Conservation (phyloP, 2,888 invertebrate species). For the Labia minor region DNA sequence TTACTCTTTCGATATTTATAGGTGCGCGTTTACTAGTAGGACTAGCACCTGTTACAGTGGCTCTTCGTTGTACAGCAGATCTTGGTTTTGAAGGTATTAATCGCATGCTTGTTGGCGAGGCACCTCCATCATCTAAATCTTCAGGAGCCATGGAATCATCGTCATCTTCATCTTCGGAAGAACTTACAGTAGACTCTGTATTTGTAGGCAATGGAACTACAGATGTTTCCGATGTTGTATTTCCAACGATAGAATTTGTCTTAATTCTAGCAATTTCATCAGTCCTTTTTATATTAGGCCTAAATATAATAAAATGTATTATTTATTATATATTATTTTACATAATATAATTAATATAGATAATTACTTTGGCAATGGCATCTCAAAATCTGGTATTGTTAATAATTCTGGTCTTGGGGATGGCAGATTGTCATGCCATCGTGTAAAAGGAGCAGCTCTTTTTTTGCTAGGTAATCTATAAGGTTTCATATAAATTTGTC, state of each 20-base stretch:
- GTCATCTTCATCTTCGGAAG: constrained; percentile 32
- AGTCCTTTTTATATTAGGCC: not conserved
- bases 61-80: constrained; percentile 64
- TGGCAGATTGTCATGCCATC: constrained; percentile 59
- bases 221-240: constrained; percentile 19
- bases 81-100: constrained; percentile 67
- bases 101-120: constrained; percentile 37
- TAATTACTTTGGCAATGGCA: constrained; percentile 45
- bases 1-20: constrained; percentile 56
- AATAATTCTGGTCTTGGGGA: constrained; percentile 52
- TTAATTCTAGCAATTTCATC: not conserved
- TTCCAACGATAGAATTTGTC: not conserved
- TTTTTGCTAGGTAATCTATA: constrained; percentile 62
- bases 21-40: constrained; percentile 52
- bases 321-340: too few relatives aligned
- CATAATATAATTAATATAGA: too few relatives aligned
- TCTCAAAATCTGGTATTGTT: constrained; percentile 48
- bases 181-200: not conserved
- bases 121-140: constrained; percentile 30
- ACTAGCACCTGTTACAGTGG: constrained; percentile 76
- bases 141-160: constrained; percentile 36
- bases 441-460: constrained; percentile 48
- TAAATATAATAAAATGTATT: too few relatives aligned
- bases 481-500: constrained; percentile 60
- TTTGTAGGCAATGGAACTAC: constrained; percentile 4